A percentile compares a stretch with the other conserved stretches of the same genome.
phyloP scores from a whole-genome alignment of 2,797 vertebrate species.

The Sciurus vulgaris region DNA sequence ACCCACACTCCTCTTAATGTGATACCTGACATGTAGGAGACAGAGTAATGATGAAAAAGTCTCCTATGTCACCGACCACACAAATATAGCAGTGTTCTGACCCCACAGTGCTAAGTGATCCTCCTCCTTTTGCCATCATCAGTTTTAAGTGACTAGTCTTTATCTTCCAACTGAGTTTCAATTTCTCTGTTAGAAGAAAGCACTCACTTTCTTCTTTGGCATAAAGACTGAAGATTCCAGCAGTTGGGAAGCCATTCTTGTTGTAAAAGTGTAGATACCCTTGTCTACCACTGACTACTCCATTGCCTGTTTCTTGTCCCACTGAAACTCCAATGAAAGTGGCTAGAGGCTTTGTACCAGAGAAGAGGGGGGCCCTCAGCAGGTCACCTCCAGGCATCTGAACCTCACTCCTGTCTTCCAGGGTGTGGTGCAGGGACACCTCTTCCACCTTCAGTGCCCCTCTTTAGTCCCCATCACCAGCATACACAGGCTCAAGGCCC shows the following conservation, averaged over 20 bases:
- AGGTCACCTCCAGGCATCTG: background rate
- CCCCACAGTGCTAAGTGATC: background rate
- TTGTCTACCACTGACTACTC: background rate
- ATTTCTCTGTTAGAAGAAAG: conserved; percentile 31
- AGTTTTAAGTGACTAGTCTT: background rate
- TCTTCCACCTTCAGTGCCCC: background rate
- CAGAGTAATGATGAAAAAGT: background rate
- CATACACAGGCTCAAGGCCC: background rate
- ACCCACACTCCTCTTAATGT: background rate
- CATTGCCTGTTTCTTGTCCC: background rate
- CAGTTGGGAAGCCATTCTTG: background rate
- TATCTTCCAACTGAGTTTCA: background rate
- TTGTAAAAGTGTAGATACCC: background rate
- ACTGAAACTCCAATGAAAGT: background rate
- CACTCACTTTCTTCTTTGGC: background rate
- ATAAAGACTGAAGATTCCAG: background rate
- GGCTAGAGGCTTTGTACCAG: background rate
- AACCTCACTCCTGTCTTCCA: background rate
- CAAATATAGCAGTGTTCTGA: background rate
- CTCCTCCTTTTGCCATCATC: background rate
- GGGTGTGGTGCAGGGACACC: background rate
- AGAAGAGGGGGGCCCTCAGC: background rate
- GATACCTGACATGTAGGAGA: background rate
- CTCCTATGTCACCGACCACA: background rate
- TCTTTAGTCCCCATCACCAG: background rate